Evolutionary conservation across 1,140 invertebrate species (phyloP).

Genomic region (Riptortus pedestris): DNA sequence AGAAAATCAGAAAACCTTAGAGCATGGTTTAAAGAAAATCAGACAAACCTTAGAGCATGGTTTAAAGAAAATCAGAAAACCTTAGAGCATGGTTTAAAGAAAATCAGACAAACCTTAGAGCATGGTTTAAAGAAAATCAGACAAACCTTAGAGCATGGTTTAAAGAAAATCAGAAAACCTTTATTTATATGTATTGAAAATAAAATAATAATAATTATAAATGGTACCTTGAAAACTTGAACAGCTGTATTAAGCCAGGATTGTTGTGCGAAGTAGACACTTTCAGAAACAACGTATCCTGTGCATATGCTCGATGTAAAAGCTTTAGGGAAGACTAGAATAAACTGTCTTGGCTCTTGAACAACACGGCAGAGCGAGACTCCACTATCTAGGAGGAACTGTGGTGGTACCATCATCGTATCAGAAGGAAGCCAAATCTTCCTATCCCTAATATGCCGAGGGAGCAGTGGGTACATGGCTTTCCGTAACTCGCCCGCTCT

Average conservation of each 20-base stretch:
- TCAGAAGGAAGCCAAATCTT: conserved; percentile 83
- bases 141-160: too few species aligned
- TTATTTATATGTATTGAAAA: too few species aligned
- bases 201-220: too few species aligned
- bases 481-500: conserved; percentile 61
- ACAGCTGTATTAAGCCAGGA: conserved; percentile 67
- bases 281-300: conserved; percentile 83
- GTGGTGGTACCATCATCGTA: conserved; percentile 89
- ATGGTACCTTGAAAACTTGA: conserved; percentile 64
- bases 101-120: too few species aligned
- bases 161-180: background rate
- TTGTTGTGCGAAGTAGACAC: conserved; percentile 81
- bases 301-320: conserved; percentile 83
- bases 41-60: too few species aligned
- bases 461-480: conserved; percentile 66
- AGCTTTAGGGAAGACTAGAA: conserved; percentile 81
- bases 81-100: too few species aligned
- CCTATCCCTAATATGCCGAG: conserved; percentile 67
- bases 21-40: too few species aligned
- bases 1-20: too few species aligned
- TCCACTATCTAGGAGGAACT: conserved; percentile 58
- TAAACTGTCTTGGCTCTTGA: conserved; percentile 81
- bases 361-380: conserved; percentile 68
- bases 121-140: too few species aligned
- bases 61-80: too few species aligned